A percentile compares a stretch with the other conserved stretches of the same genome.
phyloP scores from a whole-genome alignment of 2,113 vertebrate genomes.

The Vombatus ursinus region DNA sequence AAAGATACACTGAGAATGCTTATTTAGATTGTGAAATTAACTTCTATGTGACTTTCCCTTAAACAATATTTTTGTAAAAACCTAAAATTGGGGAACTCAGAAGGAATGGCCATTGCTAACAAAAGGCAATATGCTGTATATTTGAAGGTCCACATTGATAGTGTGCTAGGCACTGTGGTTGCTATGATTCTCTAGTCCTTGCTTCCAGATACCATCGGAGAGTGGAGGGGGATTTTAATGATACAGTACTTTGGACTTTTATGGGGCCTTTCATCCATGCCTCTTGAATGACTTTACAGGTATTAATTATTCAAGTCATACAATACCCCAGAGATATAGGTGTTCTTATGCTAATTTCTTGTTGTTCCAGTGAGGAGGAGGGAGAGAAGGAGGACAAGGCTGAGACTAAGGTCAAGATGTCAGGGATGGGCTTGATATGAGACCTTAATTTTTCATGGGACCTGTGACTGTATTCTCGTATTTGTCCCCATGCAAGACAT shows the following conservation, averaged over 20 bases:
- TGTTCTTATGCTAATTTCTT: not conserved
- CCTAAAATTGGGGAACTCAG: not conserved
- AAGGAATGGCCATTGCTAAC: not conserved
- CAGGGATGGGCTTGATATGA: not conserved
- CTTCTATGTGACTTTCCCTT: not conserved
- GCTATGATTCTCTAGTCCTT: not conserved
- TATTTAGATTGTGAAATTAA: constrained; percentile 15
- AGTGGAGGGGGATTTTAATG: not conserved
- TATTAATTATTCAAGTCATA: constrained; percentile 34
- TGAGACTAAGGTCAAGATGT: not conserved
- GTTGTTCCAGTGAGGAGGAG: not conserved
- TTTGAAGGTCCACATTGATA: not conserved
- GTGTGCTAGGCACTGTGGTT: not conserved
- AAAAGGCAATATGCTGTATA: not conserved
- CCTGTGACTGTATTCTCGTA: not conserved
- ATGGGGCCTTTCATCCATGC: not conserved
- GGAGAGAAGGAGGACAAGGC: not conserved
- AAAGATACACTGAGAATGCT: not conserved
- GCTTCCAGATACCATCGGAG: not conserved
- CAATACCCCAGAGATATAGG: not conserved
- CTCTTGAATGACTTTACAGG: not conserved
- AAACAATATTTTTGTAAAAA: constrained; percentile 8
- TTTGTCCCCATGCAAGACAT: not conserved
- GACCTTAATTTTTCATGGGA: not conserved
- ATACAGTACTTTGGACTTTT: constrained; percentile 22